Base-by-base conservation (phyloP, 2,113 vertebrate genomes). In the Carassius carassius region DNA sequence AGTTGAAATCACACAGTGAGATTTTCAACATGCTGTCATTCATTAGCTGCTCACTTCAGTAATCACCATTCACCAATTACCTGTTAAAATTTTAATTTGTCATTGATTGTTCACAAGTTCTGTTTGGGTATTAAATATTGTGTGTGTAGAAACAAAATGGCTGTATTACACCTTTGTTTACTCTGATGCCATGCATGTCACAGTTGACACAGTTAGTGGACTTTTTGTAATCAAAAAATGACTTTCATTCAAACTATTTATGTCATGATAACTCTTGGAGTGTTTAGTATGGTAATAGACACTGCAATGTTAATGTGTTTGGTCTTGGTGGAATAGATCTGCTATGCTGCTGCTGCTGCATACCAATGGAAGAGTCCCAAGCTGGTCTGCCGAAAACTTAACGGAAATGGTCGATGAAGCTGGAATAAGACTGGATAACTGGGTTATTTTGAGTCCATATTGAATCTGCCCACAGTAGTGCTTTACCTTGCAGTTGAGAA, bases 21-120 rank as follows among this genome's bases (percentile, higher is more conserved):
- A 69, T 49, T 67, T 81, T 29, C 10, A 80, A 79, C 77, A 79
- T 44, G 49, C 35, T 16, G 35, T 62, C 32, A 62, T 78, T 78
- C 35, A 37, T 78, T 58, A 78, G 35, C 11, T 7, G 5, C 76
- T 60, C 54, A 23, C 35, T 62, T 78, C 56, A 23, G 32, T 62
- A 62, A 23, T 78, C 12, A 37, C 8, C 73, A 23, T 75, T 74
- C 44, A 51, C 44, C 7, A 5, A 29, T 51, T 54, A 54, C 51
- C 29, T 78, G 41, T 73, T 5, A 73, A 73, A 73, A 65, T 65
- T 13, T 2, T 6, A 65, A 78, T 37, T 0, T 21, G 25, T 35
- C 17, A 78, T 35, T 58, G 51, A 58, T 56, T 58, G 19, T n/a
- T 58, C 29, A 13, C 29, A 58, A 35, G 29, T 32, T 58, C 32